Percentiles rank a stretch among this genome's conserved stretches.
Evolutionary conservation across 1,140 invertebrate genomes (phyloP).

Genomic region (Lasioglossum albipes): DNA sequence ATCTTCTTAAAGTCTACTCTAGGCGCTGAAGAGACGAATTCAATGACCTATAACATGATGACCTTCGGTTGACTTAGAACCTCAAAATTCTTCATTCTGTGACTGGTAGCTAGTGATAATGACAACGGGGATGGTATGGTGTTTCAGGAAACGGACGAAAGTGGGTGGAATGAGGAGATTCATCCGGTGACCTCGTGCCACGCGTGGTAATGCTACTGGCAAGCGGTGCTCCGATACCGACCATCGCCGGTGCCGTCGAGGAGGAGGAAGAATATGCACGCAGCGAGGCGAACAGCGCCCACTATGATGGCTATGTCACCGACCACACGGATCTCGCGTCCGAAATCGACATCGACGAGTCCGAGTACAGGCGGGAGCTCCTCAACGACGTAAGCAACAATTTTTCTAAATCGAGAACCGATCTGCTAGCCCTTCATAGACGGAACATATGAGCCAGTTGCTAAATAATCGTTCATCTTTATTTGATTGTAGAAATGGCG

Average conservation of each 20-base stretch:
- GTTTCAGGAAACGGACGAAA: slow-evolving; percentile 53
- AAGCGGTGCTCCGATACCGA: slow-evolving; percentile 75
- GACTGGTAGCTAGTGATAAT: neutral
- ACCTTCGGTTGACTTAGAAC: too few species aligned
- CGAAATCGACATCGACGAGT: slow-evolving; percentile 86
- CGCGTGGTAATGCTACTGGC: slow-evolving; percentile 74
- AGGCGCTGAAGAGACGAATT: too few species aligned
- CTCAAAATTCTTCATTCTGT: too few species aligned
- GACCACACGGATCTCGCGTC: slow-evolving; percentile 88
- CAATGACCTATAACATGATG: too few species aligned
- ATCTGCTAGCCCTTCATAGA: too few species aligned
- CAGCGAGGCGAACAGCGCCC: slow-evolving; percentile 75
- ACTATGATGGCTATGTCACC: slow-evolving; percentile 85
- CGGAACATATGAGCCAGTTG: too few species aligned
- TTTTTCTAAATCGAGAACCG: too few species aligned
- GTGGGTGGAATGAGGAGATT: slow-evolving; percentile 62
- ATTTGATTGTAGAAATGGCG: slow-evolving; percentile 89
- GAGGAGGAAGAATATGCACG: slow-evolving; percentile 74
- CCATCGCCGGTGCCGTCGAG: slow-evolving; percentile 76
- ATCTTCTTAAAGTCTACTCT: too few species aligned
- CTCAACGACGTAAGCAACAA: slow-evolving; percentile 87
- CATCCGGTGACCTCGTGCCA: slow-evolving; percentile 64
- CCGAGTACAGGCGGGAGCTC: slow-evolving; percentile 86
- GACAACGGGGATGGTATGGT: neutral
- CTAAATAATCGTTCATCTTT: neutral